Base-by-base conservation (phyloP, 2,113 vertebrate genomes). In the Notarius lentiginosus region DNA sequence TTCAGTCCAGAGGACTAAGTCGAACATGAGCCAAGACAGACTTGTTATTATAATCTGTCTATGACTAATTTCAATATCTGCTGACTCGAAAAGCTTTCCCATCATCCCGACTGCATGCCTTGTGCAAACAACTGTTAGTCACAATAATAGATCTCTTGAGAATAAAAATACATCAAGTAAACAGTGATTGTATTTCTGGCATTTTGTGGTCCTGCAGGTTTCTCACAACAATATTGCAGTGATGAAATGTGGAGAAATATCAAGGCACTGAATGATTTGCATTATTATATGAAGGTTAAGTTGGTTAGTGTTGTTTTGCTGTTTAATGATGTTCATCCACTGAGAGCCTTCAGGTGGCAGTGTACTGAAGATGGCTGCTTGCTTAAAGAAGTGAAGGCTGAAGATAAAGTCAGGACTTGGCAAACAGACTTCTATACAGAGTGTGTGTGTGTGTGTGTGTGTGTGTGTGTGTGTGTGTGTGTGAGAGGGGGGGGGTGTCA, bases 241-340 rank as follows among this genome's bases (percentile, higher is more conserved):
- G n/a, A 66, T 30, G 86, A 83, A 90, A 82, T 79, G 87, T 85
- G 90, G 89, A 72, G 47, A 86, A 66, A 83, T 93, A 86, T 88
- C 92, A 95, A 95, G 94, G 94, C 94, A 94, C 93, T 90, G 90
- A 30, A 91, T 90, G 89, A 91, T 86, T 89, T 90, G 89, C 91
- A 93, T 91, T 87, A 90, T 88, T 92, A 87, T 63, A 14, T 87
- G 85, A 80, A 85, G 89, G 86, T 88, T 87, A 87, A 79, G 72
- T 80, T 80, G 79, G 79, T 80, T 11, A 51, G 73, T 20, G 75
- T 82, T 30, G 17, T 80, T 66, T 51, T 34, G 76, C 30, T 75
- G 87, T 27, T 83, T 85, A 30, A 82, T 81, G 66, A 56, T 41
- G 81, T 85, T 85, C 60, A 41, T 86, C 72, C 80, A 87, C 73